Conservation (phyloP, 53 echinoderm and acorn worm genomes). For the Luidia sarsii region DNA sequence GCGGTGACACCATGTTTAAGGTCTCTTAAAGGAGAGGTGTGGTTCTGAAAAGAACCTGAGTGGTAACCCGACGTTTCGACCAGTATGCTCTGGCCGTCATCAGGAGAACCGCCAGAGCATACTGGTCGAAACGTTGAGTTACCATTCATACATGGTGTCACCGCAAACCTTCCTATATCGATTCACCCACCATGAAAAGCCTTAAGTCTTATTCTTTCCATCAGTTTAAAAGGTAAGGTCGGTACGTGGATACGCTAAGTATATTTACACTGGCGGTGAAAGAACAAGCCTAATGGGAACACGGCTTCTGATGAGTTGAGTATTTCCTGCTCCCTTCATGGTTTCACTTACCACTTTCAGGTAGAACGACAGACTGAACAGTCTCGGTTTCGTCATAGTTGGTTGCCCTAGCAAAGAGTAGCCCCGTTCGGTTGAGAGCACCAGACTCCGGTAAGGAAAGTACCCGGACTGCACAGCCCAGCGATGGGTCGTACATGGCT, state of each 20-base stretch:
- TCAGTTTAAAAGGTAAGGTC: neutral
- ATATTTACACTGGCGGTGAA: too few species aligned
- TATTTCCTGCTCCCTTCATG: too few species aligned
- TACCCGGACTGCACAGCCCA: neutral
- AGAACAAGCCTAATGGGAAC: neutral
- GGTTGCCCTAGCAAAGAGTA: neutral
- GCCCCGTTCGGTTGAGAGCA: slow-evolving; percentile 7
- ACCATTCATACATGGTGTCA: neutral
- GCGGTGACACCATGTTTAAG: too few species aligned
- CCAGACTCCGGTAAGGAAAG: neutral
- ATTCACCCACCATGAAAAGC: too few species aligned
- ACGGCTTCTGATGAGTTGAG: too few species aligned
- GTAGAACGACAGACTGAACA: slow-evolving; percentile 6
- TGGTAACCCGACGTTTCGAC: too few species aligned
- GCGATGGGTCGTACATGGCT: neutral
- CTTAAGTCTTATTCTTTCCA: neutral
- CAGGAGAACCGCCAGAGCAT: neutral
- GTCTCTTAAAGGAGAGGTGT: too few species aligned
- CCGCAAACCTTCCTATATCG: too few species aligned
- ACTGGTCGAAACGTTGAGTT: neutral
- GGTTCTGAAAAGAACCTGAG: too few species aligned
- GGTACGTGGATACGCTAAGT: neutral
- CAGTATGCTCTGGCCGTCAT: too few species aligned
- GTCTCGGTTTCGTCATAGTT: neutral
- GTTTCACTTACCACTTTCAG: neutral